Percentiles rank a stretch among this genome's conserved stretches.
Evolutionary conservation across 2,888 invertebrate species (phyloP).

Genomic region (Leptura quadrifasciata): DNA sequence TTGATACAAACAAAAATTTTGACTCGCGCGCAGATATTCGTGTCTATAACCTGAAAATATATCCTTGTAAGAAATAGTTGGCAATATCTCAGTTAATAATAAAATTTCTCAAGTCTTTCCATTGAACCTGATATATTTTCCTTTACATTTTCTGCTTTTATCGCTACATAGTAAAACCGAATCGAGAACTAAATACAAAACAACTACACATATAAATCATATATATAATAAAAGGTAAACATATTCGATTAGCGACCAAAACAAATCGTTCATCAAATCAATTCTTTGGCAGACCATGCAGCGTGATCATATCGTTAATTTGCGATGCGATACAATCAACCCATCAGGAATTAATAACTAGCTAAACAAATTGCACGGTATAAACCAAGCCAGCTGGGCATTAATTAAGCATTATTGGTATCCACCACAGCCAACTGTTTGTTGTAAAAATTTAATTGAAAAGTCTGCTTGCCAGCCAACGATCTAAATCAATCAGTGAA

Average conservation of each 20-base stretch:
- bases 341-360: conserved; percentile 16
- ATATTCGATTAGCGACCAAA: background rate
- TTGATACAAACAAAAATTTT: too few relatives aligned
- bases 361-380: conserved; percentile 5
- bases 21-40: too few relatives aligned
- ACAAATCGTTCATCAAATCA: background rate
- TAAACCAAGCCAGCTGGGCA: background rate
- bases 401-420: conserved; percentile 15
- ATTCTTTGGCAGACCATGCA: background rate
- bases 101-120: too few relatives aligned
- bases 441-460: conserved; percentile 29
- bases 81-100: too few relatives aligned
- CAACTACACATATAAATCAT: too few relatives aligned
- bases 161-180: too few relatives aligned
- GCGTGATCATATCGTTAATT: background rate
- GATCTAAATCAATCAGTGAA: conserved; percentile 20
- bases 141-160: too few relatives aligned
- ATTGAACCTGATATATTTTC: too few relatives aligned
- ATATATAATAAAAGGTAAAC: background rate
- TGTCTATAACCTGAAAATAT: too few relatives aligned
- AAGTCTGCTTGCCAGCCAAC: conserved; percentile 12
- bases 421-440: conserved; percentile 1
- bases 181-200: too few relatives aligned
- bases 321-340: conserved; percentile 16
- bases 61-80: too few relatives aligned